phyloP scores from a whole-genome alignment of 2,888 invertebrate genomes.

The Empis stercorea region DNA sequence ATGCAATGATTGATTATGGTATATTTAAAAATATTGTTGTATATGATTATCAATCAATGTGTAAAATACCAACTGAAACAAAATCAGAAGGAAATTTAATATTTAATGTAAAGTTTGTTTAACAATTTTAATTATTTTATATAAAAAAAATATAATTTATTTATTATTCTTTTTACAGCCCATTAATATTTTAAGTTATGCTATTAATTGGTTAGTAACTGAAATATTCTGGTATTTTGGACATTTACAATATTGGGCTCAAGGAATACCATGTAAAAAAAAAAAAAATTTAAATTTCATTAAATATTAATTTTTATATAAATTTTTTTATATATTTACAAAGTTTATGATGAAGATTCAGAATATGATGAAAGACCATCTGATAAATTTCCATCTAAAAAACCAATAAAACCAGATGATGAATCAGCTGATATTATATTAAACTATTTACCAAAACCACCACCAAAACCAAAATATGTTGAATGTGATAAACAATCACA shows the following conservation, averaged over 20 bases:
- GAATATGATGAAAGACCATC: conserved; percentile 34
- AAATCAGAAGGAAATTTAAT: conserved; percentile 24
- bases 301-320: background rate
- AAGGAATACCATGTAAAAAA: conserved; percentile 30
- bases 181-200: conserved; percentile 26
- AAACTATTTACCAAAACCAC: conserved; percentile 24
- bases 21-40: conserved; percentile 65
- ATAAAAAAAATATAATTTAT: background rate
- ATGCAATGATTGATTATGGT: conserved; percentile 53
- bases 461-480: conserved; percentile 24
- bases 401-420: conserved; percentile 20
- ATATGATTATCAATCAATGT: conserved; percentile 77
- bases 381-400: conserved; percentile 15
- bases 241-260: conserved; percentile 30
- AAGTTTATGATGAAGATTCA: conserved; percentile 35
- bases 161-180: conserved; percentile 30
- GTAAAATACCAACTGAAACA: conserved; percentile 37
- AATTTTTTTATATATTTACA: background rate
- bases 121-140: background rate
- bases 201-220: conserved; percentile 36
- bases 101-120: conserved; percentile 22
- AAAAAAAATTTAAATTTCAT: background rate
- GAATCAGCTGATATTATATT: conserved; percentile 21
- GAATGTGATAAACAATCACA: conserved; percentile 63
- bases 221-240: conserved; percentile 32